Evolutionary conservation across 2,888 invertebrate genomes (phyloP), one percentile per base, ranked within the genome.

Genomic region (Sclerodermus sp.): DNA sequence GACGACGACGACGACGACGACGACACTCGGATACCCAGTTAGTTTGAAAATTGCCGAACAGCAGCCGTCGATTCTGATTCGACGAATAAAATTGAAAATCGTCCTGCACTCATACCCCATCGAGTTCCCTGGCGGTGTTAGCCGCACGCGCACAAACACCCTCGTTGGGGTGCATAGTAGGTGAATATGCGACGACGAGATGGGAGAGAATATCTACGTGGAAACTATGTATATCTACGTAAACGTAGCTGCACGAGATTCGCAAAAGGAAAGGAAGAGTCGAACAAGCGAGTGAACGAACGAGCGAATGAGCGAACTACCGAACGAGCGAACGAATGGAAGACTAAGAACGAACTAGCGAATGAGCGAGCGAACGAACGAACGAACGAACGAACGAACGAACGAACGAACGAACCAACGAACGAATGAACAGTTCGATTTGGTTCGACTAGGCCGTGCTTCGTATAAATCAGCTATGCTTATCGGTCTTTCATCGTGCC

Each of bases 391-490:
- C n/a, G n/a, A n/a, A 68, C 55, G 58, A n/a, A n/a, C 49, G 53
- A 56, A 57, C 57, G 59, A 57, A 57, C 45, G 51, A 53, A 55
- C 58, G 55, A 51, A 57, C 66, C 60, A 61, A 47, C 61, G 62
- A 64, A 70, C 66, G 63, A 59, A 57, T 65, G 23, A 23, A 60
- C 57, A 63, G 60, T 61, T 60, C 67, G 66, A 68, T 60, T 55
- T 60, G 64, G 64, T 65, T 64, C 63, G 55, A 62, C 59, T 60
- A 57, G 67, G 64, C 66, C 67, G 70, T 67, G 66, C 67, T 68
- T 67, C 68, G 67, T 76, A 76, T 74, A 76, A 77, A 77, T 77
- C 76, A 76, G 75, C 76, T 74, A 73, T 76, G 76, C 76, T 76
- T 76, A 77, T 77, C 77, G 76, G 71, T 71, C 76, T 76, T 76